These are phyloP conservation scores for Drosophila kikkawai DNA, from an alignment of 1,140 invertebrate genomes.

Conservation along the genomic window DNA sequence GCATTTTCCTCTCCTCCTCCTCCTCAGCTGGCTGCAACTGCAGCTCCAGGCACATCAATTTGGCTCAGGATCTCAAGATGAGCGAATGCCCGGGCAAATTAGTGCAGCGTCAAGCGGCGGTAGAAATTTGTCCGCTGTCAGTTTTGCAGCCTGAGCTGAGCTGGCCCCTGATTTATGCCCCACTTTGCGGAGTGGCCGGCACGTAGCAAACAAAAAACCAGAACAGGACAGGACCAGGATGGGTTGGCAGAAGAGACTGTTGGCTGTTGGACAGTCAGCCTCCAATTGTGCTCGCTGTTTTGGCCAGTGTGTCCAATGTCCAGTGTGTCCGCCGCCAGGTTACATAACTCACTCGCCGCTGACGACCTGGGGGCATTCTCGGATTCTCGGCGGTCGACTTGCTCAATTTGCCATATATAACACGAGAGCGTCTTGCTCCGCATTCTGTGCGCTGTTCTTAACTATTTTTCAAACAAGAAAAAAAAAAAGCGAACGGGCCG, in stretches of 20 bases:
- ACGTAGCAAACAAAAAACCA: slow-evolving; percentile 60
- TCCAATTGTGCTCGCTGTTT: slow-evolving; percentile 63
- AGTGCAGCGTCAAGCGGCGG: slow-evolving; percentile 76
- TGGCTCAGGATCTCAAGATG: slow-evolving; percentile 74
- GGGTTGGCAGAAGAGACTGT: background rate
- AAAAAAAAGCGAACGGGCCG: background rate
- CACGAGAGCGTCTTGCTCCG: slow-evolving; percentile 44
- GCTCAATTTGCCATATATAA: slow-evolving; percentile 82
- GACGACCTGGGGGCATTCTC: slow-evolving; percentile 74
- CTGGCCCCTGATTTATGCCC: slow-evolving; percentile 73
- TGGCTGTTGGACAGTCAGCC: slow-evolving; percentile 21
- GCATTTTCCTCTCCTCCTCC: slow-evolving; percentile 15
- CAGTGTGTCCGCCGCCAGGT: slow-evolving; percentile 32
- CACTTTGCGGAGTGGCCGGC: slow-evolving; percentile 56
- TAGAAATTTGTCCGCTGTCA: slow-evolving; percentile 80
- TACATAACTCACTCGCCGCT: slow-evolving; percentile 75
- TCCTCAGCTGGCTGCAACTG: slow-evolving; percentile 47
- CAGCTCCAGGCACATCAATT: slow-evolving; percentile 72
- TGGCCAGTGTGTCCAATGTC: slow-evolving; percentile 54
- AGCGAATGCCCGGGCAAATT: slow-evolving; percentile 80
- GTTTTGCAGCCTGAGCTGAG: slow-evolving; percentile 65
- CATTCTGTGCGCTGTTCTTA: slow-evolving; percentile 56
- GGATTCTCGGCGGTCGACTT: slow-evolving; percentile 75
- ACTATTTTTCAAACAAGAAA: slow-evolving; percentile 74
- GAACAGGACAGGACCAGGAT: background rate